phyloP scores from a whole-genome alignment of 2,888 invertebrate genomes.

The Sarcophaga subvicina region DNA sequence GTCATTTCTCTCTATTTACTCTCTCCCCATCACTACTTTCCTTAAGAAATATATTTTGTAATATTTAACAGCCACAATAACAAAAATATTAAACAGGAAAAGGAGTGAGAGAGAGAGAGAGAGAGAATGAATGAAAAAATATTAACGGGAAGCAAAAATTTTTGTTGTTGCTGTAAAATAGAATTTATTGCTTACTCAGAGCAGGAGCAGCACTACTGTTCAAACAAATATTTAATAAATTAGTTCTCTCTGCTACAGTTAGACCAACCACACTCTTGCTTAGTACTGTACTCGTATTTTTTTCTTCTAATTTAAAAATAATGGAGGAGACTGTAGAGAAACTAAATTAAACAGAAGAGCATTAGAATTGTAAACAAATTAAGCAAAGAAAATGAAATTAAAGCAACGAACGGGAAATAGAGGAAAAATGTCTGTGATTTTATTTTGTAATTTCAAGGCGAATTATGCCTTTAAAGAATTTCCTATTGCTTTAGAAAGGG shows the following conservation, averaged over 20 bases:
- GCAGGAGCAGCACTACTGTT: conserved; percentile 16
- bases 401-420: too few species aligned
- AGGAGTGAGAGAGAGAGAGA: too few species aligned
- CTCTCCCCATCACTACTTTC: background rate
- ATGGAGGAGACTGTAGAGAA: too few species aligned
- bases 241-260: background rate
- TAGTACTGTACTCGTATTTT: too few species aligned
- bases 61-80: background rate
- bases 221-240: background rate
- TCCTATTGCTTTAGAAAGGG: too few species aligned
- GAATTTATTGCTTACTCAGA: conserved; percentile 61
- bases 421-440: background rate
- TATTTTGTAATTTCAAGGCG: background rate
- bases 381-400: background rate
- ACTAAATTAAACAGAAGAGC: background rate
- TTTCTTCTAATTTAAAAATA: too few species aligned
- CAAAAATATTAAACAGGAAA: conserved; percentile 20
- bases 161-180: conserved; percentile 20
- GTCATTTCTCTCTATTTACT: background rate
- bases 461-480: background rate
- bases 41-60: conserved; percentile 13
- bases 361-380: background rate
- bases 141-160: conserved; percentile 42
- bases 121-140: too few species aligned
- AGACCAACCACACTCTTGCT: too few species aligned